Conservation (phyloP, 1,140 invertebrate genomes). For the Drosophila lacertosa region DNA sequence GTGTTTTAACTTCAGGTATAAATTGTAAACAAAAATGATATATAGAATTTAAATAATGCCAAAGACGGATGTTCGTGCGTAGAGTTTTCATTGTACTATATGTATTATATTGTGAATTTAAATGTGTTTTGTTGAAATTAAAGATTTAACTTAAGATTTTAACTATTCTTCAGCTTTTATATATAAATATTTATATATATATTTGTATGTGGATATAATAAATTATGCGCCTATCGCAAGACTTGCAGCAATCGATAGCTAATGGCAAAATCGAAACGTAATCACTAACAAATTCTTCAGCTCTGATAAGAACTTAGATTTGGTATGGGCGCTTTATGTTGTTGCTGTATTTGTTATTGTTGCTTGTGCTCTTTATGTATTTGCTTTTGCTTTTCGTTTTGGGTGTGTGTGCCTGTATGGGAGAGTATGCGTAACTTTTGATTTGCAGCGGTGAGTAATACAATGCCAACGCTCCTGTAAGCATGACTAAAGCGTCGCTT, state of each 20-base stretch:
- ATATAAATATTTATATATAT: not conserved
- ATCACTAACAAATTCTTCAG: constrained; percentile 63
- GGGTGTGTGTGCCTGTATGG: constrained; percentile 19
- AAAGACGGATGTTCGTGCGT: too few relatives aligned
- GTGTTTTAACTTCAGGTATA: too few relatives aligned
- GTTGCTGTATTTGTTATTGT: constrained; percentile 8
- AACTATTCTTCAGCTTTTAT: too few relatives aligned
- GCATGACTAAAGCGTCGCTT: constrained; percentile 55
- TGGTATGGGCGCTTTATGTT: constrained; percentile 22
- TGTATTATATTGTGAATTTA: too few relatives aligned
- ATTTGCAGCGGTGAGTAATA: constrained; percentile 64
- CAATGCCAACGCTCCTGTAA: constrained; percentile 27
- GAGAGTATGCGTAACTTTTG: constrained; percentile 46
- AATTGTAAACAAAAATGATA: too few relatives aligned
- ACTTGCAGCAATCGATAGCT: constrained; percentile 52
- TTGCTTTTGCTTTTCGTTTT: constrained; percentile 21
- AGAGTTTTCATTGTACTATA: too few relatives aligned
- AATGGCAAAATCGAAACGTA: constrained; percentile 23
- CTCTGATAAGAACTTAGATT: constrained; percentile 68
- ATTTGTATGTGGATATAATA: not conserved
- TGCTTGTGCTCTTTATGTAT: constrained; percentile 25
- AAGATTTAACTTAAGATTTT: too few relatives aligned
- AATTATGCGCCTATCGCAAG: constrained; percentile 21
- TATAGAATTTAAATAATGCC: too few relatives aligned
- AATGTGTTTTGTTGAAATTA: too few relatives aligned